These are phyloP conservation scores for Geothlypis trichas DNA, from an alignment of 2,113 vertebrate species.

Conservation along the genomic window DNA sequence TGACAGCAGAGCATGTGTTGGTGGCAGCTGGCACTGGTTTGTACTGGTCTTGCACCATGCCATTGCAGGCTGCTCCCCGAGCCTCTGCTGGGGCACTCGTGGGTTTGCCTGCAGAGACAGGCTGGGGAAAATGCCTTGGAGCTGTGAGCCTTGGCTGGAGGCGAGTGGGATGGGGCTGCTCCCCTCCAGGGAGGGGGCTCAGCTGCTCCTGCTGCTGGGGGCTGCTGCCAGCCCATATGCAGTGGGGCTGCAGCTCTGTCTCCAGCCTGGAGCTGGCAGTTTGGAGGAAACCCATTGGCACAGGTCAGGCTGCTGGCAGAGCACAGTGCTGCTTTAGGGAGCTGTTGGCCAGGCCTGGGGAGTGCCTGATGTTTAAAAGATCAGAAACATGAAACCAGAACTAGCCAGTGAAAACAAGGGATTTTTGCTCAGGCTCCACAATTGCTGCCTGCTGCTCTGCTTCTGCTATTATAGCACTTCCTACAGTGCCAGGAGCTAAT, in stretches of 20 bases:
- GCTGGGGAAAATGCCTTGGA: neutral
- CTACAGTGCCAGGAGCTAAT: conserved; percentile 56
- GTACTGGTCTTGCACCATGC: neutral
- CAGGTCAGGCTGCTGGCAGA: conserved; percentile 42
- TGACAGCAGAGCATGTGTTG: neutral
- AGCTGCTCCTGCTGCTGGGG: neutral
- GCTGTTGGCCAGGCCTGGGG: conserved; percentile 8
- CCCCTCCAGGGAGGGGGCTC: neutral
- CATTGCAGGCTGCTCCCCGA: neutral
- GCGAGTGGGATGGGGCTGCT: neutral
- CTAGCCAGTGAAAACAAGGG: conserved; percentile 67
- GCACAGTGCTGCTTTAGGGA: neutral
- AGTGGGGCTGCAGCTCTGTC: neutral
- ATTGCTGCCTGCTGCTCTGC: conserved; percentile 69
- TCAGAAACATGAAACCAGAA: conserved; percentile 72
- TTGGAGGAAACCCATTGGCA: conserved; percentile 29
- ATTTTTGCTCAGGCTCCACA: conserved; percentile 62
- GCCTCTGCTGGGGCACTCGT: neutral
- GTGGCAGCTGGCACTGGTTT: neutral
- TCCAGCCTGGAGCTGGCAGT: conserved; percentile 33
- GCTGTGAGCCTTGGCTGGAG: neutral
- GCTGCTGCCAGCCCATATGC: neutral
- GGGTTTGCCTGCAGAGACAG: neutral
- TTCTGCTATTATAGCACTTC: conserved; percentile 61
- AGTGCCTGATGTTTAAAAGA: conserved; percentile 66